phyloP scores from a whole-genome alignment of 2,113 vertebrate species.

The Nibea albiflora region DNA sequence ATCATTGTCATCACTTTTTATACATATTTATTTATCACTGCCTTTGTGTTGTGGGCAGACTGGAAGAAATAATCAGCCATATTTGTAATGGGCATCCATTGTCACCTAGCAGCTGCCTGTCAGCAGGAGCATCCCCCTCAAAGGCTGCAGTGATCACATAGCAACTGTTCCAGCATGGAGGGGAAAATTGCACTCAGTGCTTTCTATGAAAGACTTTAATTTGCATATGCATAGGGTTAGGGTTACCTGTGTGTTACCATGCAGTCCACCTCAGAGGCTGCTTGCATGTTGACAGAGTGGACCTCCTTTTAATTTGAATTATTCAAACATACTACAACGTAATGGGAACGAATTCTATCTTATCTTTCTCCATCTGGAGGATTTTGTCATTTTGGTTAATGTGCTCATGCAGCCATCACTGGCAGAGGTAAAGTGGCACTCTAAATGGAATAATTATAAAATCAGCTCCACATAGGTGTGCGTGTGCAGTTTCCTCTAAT shows the following conservation, averaged over 20 bases:
- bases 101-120: constrained; percentile 3
- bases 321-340: neutral
- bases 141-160: neutral
- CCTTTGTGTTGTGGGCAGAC: neutral
- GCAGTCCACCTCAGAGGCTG: constrained; percentile 18
- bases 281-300: neutral
- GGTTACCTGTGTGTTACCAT: constrained; percentile 2
- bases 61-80: neutral
- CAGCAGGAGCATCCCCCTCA: neutral
- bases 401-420: neutral
- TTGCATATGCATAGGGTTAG: neutral
- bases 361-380: neutral
- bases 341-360: neutral
- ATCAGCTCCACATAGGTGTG: too few relatives aligned
- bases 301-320: neutral
- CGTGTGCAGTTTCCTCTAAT: neutral
- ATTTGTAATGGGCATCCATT: neutral
- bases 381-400: neutral
- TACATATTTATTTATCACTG: neutral
- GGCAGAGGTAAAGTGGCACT: neutral
- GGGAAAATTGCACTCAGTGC: neutral
- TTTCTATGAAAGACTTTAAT: neutral
- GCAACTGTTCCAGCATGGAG: neutral
- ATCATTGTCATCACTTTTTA: neutral
- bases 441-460: neutral